These are phyloP conservation scores for Echiichthys vipera DNA, from an alignment of 2,797 vertebrate genomes.

Conservation along the genomic window DNA sequence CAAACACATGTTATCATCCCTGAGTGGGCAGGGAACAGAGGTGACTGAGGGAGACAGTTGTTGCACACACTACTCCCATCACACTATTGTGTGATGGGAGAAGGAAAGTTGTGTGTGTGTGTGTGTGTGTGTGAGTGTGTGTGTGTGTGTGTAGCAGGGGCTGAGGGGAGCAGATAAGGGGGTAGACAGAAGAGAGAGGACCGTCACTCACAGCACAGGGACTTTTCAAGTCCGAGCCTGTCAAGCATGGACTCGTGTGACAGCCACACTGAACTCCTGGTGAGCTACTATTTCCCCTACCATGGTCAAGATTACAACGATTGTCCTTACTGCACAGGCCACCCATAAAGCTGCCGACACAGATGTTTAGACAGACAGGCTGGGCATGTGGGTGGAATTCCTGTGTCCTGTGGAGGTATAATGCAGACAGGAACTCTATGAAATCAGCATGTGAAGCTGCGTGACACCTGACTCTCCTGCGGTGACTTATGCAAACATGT, in stretches of 20 bases:
- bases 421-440: conserved; percentile 27
- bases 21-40: conserved; percentile 75
- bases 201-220: conserved; percentile 76
- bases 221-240: conserved; percentile 82
- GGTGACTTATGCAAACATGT: conserved; percentile 50
- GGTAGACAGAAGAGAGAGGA: conserved; percentile 72
- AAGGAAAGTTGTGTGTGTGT: conserved; percentile 51
- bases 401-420: conserved; percentile 4
- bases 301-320: conserved; percentile 78
- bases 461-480: conserved; percentile 54
- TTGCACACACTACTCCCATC: no score
- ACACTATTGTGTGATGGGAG: conserved; percentile 65
- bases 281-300: conserved; percentile 76
- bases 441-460: conserved; percentile 45
- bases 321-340: conserved; percentile 69
- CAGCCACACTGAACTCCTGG: conserved; percentile 79
- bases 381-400: conserved; percentile 22
- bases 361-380: conserved; percentile 51
- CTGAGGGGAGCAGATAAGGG: conserved; percentile 73
- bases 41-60: conserved; percentile 76
- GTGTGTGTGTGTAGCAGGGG: conserved; percentile 51
- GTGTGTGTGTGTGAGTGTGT: conserved; percentile 43
- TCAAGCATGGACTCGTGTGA: conserved; percentile 79
- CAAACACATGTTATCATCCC: conserved; percentile 79
- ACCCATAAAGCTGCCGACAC: conserved; percentile 53